Percentiles rank a stretch among this genome's conserved stretches.
phyloP scores from a whole-genome alignment of 2,113 vertebrate genomes.

The Gymnarchus niloticus region DNA sequence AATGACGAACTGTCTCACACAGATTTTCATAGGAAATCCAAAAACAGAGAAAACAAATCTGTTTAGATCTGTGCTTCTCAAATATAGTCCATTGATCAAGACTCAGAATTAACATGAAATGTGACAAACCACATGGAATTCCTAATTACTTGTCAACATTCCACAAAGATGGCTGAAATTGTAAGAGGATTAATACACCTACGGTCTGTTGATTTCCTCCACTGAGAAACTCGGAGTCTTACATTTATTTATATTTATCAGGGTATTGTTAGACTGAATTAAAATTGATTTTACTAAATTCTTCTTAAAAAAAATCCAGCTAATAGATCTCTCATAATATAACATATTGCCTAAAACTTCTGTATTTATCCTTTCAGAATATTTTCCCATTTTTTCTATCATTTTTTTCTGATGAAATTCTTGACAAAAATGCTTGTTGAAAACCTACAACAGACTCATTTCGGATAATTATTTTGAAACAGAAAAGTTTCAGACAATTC shows the following conservation, averaged over 20 bases:
- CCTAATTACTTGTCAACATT: neutral
- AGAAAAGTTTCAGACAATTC: conserved; percentile 36
- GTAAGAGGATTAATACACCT: conserved; percentile 10
- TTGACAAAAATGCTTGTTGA: conserved; percentile 55
- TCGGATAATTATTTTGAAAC: conserved; percentile 38
- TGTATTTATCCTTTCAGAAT: neutral
- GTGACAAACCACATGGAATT: conserved; percentile 9
- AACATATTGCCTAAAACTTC: no score
- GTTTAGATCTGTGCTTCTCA: conserved; percentile 17
- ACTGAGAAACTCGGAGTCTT: neutral
- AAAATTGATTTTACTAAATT: neutral
- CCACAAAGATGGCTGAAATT: neutral
- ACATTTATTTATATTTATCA: neutral
- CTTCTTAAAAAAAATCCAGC: neutral
- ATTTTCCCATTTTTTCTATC: neutral
- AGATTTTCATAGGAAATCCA: conserved; percentile 10
- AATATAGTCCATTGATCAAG: conserved; percentile 20
- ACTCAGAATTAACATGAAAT: conserved; percentile 15
- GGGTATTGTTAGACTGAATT: neutral
- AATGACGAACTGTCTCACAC: no score
- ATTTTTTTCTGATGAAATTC: conserved; percentile 33
- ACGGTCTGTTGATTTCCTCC: conserved; percentile 14
- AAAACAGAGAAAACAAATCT: conserved; percentile 3
- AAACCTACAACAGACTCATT: conserved; percentile 44
- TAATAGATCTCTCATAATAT: neutral